Evolutionary conservation across 2,797 vertebrate species (phyloP).

Genomic region (Sebastiscus albofasciatus): DNA sequence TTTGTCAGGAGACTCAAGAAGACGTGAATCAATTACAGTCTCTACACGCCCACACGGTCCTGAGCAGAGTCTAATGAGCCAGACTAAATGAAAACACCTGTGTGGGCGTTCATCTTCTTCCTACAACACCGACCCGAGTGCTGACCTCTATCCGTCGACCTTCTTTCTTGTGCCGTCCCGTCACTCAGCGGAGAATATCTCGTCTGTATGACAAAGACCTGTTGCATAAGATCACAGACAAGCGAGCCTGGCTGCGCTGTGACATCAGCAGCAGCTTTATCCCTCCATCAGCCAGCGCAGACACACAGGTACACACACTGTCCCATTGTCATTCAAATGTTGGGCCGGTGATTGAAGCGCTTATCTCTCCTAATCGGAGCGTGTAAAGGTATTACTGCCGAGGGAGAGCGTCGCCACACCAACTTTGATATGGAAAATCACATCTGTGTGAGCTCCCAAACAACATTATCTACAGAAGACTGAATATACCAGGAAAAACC

Average conservation of each 20-base stretch:
- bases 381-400: slow-evolving; percentile 67
- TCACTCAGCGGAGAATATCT: slow-evolving; percentile 11
- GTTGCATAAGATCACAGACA: slow-evolving; percentile 46
- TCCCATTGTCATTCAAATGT: slow-evolving; percentile 63
- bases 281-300: slow-evolving; percentile 39
- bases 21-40: neutral
- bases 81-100: no score
- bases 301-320: slow-evolving; percentile 28
- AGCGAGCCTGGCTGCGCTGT: slow-evolving; percentile 12
- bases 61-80: neutral
- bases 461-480: slow-evolving; percentile 69
- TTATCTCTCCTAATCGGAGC: slow-evolving; percentile 66
- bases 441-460: slow-evolving; percentile 63
- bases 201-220: slow-evolving; percentile 33
- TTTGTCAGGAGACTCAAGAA: neutral
- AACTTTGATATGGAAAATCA: slow-evolving; percentile 74
- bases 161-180: slow-evolving; percentile 6
- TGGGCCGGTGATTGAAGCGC: slow-evolving; percentile 55
- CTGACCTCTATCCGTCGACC: slow-evolving; percentile 23
- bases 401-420: slow-evolving; percentile 44
- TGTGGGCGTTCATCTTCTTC: neutral
- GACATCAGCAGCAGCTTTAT: slow-evolving; percentile 45
- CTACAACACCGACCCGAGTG: neutral
- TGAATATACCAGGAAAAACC: slow-evolving; percentile 46
- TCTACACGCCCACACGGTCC: neutral